Evolutionary conservation across 2,797 vertebrate species (phyloP).

Genomic region (Pantherophis alleghaniensis): DNA sequence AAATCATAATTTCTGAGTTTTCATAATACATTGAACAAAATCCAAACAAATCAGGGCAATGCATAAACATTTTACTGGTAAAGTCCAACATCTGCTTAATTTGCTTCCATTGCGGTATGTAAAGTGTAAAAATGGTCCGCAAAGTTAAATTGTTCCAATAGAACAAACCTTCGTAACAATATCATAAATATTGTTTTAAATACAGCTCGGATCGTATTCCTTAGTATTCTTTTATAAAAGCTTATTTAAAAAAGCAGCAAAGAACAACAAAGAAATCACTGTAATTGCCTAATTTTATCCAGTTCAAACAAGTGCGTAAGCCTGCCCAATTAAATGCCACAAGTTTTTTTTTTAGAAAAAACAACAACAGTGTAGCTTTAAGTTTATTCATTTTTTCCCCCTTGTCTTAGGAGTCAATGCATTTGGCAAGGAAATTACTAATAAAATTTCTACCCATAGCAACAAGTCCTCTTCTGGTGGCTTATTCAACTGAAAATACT

Average conservation of each 20-base stretch:
- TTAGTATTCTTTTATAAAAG: background rate
- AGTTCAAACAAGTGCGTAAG: background rate
- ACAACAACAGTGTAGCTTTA: constrained; percentile 26
- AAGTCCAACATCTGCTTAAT: background rate
- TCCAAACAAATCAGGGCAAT: background rate
- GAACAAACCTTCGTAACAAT: background rate
- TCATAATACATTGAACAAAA: background rate
- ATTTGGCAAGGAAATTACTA: background rate
- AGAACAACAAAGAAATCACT: background rate
- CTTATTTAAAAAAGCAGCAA: background rate
- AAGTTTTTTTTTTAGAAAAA: constrained; percentile 35
- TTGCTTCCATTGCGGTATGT: no score
- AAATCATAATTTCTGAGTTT: background rate
- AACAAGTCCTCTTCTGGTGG: constrained; percentile 44
- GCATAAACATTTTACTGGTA: background rate
- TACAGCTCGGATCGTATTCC: background rate
- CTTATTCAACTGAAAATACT: constrained; percentile 55
- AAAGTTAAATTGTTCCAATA: background rate
- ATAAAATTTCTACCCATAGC: constrained; percentile 53
- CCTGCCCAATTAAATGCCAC: constrained; percentile 36
- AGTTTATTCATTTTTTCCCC: constrained; percentile 45
- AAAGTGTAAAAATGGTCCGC: background rate
- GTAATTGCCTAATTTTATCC: constrained; percentile 16
- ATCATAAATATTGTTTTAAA: background rate
- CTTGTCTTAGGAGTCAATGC: constrained; percentile 23